Evolutionary conservation across 2,113 vertebrate genomes (phyloP).

Genomic region (Ascaphus truei): DNA sequence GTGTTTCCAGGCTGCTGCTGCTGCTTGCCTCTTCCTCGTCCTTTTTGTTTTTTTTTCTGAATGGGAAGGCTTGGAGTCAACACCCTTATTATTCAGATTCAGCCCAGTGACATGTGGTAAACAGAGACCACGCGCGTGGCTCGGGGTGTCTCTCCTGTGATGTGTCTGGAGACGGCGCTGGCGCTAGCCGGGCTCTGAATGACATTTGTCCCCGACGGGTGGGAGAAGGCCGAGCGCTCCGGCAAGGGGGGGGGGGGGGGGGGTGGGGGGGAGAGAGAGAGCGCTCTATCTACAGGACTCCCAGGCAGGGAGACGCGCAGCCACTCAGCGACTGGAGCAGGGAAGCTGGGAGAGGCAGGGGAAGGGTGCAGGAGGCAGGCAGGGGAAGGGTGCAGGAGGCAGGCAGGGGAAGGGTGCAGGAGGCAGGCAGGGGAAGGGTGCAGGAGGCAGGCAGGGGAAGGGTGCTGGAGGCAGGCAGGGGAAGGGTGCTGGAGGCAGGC

Average conservation of each 20-base stretch:
- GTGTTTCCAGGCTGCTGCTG: no score
- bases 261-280: neutral
- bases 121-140: neutral
- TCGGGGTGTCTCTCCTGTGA: neutral
- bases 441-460: no score
- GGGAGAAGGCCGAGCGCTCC: neutral
- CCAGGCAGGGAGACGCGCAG: neutral
- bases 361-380: no score
- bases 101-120: constrained; percentile 9
- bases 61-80: neutral
- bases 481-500: no score
- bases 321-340: neutral
- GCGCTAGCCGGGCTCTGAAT: neutral
- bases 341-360: neutral
- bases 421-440: no score
- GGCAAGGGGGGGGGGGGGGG: neutral
- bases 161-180: neutral
- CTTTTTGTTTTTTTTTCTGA: neutral
- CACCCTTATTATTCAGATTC: constrained; percentile 15
- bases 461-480: no score
- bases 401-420: no score
- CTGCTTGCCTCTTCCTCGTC: neutral
- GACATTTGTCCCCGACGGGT: neutral
- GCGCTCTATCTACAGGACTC: neutral
- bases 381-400: no score